Evolutionary conservation across 2,888 invertebrate genomes (phyloP), one percentile per base, ranked within the genome.

Genomic region (Allygus modestus): DNA sequence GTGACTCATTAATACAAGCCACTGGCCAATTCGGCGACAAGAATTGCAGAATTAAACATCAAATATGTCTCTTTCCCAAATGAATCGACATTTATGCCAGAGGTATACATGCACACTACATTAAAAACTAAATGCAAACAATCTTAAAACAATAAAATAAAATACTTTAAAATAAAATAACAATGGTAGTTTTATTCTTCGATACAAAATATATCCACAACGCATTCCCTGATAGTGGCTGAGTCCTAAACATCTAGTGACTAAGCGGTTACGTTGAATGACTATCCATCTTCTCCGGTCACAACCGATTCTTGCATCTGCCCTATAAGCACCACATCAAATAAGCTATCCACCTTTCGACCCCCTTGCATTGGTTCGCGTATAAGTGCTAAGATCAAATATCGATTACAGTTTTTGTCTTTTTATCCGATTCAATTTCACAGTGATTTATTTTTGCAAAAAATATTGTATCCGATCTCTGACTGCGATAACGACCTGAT

Each of bases 131-230:
- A 84, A 54, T 84, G 71, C 82, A 73, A 77, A 85, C 81, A 75
- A 65, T 71, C 77, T 77, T 77, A 85, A 81, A 85, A 85, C 81
- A 61, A 84, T 58, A 58, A 85, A 84, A 85, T 85, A 85, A 84
- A 85, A 85, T 85, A 85, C 85, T 85, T 81, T 84, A 23, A 81
- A 85, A 84, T 85, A 58, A 43, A 73, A 85, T 81, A 85, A 85
- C 85, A 85, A 85, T 84, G 85, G 85, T 84, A 85, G 51, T 46
- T 77, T 77, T 77, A 69, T 69, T 73, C 17, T 69, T 41, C n/a
- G 28, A 65, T 71, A 77, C 77, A 77, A 77, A 77, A 46, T 51
- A 77, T 73, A 37, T 28, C 17, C 41, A 77, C 28, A 41, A 43
- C 28, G 28, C 41, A 17, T n/a, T 77, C 46, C 77, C 77, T 77